These are phyloP conservation scores for Saccostrea echinata DNA, from an alignment of 1,140 invertebrate species.

Conservation along the genomic window DNA sequence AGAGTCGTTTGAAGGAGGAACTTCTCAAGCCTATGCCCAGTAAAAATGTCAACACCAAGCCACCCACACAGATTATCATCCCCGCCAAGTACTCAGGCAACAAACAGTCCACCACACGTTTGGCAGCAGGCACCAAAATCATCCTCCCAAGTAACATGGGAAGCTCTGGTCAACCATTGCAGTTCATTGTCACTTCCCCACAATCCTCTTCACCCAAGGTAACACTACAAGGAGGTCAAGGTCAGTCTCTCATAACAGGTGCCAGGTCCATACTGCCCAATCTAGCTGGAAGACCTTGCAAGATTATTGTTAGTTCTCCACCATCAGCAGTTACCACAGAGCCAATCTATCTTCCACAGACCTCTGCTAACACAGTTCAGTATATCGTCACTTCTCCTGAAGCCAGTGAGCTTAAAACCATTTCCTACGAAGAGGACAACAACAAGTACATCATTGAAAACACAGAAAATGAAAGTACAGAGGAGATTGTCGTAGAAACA, in stretches of 20 bases:
- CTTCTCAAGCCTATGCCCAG: constrained; percentile 26
- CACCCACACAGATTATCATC: constrained; percentile 18
- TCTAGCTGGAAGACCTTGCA: not conserved
- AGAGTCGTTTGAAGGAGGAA: constrained; percentile 15
- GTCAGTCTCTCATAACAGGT: constrained; percentile 24
- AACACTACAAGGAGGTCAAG: not conserved
- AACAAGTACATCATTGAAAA: constrained; percentile 22
- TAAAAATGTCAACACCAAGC: not conserved
- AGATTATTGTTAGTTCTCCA: constrained; percentile 19
- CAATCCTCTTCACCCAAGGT: not conserved
- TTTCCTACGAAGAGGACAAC: constrained; percentile 22
- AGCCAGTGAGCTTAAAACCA: constrained; percentile 16
- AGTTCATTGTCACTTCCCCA: constrained; percentile 18
- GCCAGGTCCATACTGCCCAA: not conserved
- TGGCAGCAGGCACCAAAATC: constrained; percentile 30
- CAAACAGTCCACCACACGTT: constrained; percentile 21
- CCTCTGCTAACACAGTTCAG: not conserved
- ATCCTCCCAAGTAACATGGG: constrained; percentile 11
- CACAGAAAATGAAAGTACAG: not conserved
- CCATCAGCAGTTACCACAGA: not conserved
- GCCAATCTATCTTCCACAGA: constrained; percentile 1
- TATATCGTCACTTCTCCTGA: constrained; percentile 14
- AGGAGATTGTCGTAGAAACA: not conserved
- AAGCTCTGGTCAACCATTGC: not conserved
- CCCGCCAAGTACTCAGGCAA: not conserved